phyloP scores from a whole-genome alignment of 2,888 invertebrate species.

The Lasioglossum calceatum region DNA sequence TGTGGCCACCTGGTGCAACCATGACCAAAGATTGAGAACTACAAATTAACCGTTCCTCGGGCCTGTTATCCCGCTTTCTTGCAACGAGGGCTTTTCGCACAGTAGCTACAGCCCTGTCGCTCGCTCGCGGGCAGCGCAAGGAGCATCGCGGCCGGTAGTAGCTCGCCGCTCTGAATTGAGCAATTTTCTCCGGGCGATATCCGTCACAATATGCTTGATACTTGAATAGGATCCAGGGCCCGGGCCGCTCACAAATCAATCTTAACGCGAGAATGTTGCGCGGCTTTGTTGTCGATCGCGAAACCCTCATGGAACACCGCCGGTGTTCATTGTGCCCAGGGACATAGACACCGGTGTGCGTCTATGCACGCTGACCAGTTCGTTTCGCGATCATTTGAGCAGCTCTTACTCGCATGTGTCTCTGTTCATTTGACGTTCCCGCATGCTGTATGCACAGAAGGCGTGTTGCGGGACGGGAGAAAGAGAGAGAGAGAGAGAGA shows the following conservation, averaged over 20 bases:
- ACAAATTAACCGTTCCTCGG: neutral
- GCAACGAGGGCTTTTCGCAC: constrained; percentile 25
- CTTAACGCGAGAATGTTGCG: constrained; percentile 50
- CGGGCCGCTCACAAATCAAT: constrained; percentile 67
- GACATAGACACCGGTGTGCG: constrained; percentile 6
- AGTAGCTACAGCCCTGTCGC: constrained; percentile 49
- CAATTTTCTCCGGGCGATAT: constrained; percentile 70
- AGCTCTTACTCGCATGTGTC: neutral
- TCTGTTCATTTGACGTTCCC: neutral
- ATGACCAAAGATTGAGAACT: neutral
- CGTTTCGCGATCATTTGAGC: constrained; percentile 29
- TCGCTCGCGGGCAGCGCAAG: constrained; percentile 28
- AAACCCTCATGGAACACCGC: constrained; percentile 50
- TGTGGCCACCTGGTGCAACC: neutral
- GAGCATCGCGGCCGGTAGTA: constrained; percentile 51
- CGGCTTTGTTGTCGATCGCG: constrained; percentile 59
- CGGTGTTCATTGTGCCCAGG: constrained; percentile 17
- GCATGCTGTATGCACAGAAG: neutral
- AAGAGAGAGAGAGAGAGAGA: neutral
- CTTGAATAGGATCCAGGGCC: constrained; percentile 65
- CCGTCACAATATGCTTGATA: constrained; percentile 66
- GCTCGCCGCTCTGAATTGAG: constrained; percentile 66
- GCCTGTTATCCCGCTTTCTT: neutral
- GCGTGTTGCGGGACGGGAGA: neutral
- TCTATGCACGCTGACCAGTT: constrained; percentile 19